Evolutionary conservation across 2,888 invertebrate species (phyloP).

Genomic region (Ceramica pisi): DNA sequence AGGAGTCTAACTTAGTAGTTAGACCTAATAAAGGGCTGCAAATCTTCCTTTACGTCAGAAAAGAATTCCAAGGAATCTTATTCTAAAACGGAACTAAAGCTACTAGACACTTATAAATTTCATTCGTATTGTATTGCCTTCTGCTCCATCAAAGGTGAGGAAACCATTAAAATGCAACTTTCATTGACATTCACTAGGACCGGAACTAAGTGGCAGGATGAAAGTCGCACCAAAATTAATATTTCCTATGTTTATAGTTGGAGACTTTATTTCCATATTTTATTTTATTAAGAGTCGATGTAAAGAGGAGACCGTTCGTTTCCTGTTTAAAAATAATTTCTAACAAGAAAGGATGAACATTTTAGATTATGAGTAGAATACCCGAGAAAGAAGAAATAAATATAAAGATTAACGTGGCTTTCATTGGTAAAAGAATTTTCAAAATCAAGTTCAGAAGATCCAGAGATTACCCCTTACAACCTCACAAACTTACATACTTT

Average conservation of each 20-base stretch:
- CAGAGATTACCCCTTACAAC: too few relatives aligned
- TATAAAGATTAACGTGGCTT: too few relatives aligned
- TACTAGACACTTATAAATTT: constrained; percentile 10
- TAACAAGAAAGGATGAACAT: too few relatives aligned
- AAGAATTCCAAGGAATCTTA: constrained; percentile 11
- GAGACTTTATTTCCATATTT: neutral
- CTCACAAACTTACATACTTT: too few relatives aligned
- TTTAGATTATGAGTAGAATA: too few relatives aligned
- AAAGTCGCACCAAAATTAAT: constrained; percentile 20
- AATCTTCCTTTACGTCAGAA: neutral
- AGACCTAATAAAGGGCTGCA: neutral
- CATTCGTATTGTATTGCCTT: constrained; percentile 10
- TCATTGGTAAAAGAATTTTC: too few relatives aligned
- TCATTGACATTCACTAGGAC: constrained; percentile 6
- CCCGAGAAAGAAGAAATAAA: too few relatives aligned
- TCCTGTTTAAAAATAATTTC: neutral
- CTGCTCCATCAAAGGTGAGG: constrained; percentile 51
- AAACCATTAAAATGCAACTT: constrained; percentile 49
- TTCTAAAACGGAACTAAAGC: constrained; percentile 24
- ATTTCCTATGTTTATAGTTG: constrained; percentile 20
- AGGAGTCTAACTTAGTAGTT: too few relatives aligned
- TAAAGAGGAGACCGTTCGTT: neutral
- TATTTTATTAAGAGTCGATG: neutral
- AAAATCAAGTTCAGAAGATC: too few relatives aligned
- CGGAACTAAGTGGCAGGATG: constrained; percentile 14